A percentile compares a stretch with the other conserved stretches of the same genome.
These are phyloP conservation scores for Tarsius wallacei DNA, from an alignment of 2,797 vertebrate genomes.

Conservation along the genomic window DNA sequence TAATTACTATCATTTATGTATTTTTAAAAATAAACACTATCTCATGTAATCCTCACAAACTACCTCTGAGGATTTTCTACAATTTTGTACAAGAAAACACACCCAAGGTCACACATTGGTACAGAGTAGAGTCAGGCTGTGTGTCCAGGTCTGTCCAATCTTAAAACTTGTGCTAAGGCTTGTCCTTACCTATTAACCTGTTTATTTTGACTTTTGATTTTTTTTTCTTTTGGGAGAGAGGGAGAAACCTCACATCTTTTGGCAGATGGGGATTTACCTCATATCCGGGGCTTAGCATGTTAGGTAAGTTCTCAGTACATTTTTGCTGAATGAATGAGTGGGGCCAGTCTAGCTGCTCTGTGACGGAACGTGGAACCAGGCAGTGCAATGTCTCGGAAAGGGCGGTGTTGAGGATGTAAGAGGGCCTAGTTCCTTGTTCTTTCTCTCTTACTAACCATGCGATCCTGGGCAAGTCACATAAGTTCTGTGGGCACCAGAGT, in stretches of 20 bases:
- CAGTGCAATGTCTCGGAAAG: too few species aligned
- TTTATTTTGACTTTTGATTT: slow-evolving; percentile 4
- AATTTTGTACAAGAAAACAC: background rate
- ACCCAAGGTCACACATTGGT: slow-evolving; percentile 14
- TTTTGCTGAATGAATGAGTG: background rate
- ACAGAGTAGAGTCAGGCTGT: background rate
- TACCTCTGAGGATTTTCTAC: background rate
- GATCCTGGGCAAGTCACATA: background rate
- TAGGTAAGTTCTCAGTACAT: background rate
- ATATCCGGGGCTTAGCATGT: background rate
- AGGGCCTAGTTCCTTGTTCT: background rate
- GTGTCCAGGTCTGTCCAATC: background rate
- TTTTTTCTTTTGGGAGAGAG: too few species aligned
- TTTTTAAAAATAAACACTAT: background rate
- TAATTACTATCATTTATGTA: background rate
- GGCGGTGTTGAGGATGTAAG: background rate
- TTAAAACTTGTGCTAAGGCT: background rate
- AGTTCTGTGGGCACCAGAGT: background rate
- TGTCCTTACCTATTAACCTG: background rate
- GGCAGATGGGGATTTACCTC: background rate
- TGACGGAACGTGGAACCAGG: background rate
- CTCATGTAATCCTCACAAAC: background rate
- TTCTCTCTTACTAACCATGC: background rate
- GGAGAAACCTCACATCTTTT: background rate
- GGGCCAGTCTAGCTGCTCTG: background rate